Conservation (phyloP, 2,797 vertebrate species). For the Tangara arthus region DNA sequence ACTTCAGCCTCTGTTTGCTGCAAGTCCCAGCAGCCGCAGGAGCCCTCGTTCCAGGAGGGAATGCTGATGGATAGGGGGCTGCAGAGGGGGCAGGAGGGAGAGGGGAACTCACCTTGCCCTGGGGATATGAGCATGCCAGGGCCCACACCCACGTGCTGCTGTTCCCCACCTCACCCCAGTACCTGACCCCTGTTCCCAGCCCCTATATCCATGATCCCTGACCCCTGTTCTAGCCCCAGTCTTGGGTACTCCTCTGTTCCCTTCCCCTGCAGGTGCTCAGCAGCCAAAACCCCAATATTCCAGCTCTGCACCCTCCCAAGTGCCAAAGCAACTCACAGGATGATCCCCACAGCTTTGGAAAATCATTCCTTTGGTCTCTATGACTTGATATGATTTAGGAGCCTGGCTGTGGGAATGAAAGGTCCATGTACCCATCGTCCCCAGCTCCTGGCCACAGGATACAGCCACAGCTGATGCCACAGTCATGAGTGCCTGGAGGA, state of each 20-base stretch:
- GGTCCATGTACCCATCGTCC: rapidly evolving
- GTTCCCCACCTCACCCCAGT: rapidly evolving
- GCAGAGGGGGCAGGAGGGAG: background rate
- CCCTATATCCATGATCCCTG: background rate
- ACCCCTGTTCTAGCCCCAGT: background rate
- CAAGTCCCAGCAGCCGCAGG: background rate
- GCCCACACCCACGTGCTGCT: rapidly evolving
- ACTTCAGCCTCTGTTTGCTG: background rate
- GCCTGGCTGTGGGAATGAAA: background rate
- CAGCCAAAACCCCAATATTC: background rate
- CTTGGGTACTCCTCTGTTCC: background rate
- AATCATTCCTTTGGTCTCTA: background rate
- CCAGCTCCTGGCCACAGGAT: background rate
- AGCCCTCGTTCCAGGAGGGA: background rate
- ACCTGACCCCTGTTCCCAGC: background rate
- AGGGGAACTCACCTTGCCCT: background rate
- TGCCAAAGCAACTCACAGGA: background rate
- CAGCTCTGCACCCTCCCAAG: background rate
- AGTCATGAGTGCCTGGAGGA: background rate
- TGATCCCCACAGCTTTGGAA: background rate
- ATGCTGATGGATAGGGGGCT: background rate
- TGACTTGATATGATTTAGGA: background rate
- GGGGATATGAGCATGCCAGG: rapidly evolving
- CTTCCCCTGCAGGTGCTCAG: background rate
- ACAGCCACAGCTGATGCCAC: background rate